Conservation (phyloP, 2,797 vertebrate genomes). For the Myiothlypis chrysogaster region DNA sequence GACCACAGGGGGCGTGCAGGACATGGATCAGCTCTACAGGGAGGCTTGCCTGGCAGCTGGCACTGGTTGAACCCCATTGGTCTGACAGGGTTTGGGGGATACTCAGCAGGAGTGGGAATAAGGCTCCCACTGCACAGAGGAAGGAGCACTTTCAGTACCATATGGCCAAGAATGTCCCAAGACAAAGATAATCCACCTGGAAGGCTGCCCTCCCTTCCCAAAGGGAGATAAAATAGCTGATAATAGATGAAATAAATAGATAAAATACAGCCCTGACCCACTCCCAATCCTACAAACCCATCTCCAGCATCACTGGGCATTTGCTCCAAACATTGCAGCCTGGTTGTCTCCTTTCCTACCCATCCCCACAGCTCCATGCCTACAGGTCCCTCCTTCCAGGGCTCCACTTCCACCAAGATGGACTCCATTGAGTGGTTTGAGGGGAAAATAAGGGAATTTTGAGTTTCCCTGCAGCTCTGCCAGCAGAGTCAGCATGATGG, state of each 20-base stretch:
- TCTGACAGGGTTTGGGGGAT: not conserved
- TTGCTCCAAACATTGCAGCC: rapidly evolving
- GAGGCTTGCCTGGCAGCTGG: not conserved
- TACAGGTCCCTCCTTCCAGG: not conserved
- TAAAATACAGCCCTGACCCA: not conserved
- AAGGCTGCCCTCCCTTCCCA: not conserved
- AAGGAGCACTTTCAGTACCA: not conserved
- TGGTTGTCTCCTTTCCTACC: not conserved
- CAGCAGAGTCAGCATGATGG: not conserved
- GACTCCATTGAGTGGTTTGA: rapidly evolving
- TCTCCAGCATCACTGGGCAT: not conserved
- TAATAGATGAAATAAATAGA: not conserved
- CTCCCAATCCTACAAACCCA: not conserved
- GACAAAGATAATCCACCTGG: not conserved
- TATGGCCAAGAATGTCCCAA: rapidly evolving
- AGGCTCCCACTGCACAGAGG: not conserved
- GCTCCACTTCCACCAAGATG: not conserved
- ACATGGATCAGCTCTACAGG: not conserved
- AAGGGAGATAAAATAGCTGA: not conserved
- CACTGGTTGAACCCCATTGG: not conserved
- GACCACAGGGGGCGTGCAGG: not conserved
- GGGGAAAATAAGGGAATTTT: not conserved
- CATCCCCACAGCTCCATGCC: not conserved
- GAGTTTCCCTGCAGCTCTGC: rapidly evolving
- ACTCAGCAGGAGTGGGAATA: rapidly evolving